Base-by-base conservation (phyloP, 2,888 invertebrate genomes). In the Phytoseiulus persimilis region DNA sequence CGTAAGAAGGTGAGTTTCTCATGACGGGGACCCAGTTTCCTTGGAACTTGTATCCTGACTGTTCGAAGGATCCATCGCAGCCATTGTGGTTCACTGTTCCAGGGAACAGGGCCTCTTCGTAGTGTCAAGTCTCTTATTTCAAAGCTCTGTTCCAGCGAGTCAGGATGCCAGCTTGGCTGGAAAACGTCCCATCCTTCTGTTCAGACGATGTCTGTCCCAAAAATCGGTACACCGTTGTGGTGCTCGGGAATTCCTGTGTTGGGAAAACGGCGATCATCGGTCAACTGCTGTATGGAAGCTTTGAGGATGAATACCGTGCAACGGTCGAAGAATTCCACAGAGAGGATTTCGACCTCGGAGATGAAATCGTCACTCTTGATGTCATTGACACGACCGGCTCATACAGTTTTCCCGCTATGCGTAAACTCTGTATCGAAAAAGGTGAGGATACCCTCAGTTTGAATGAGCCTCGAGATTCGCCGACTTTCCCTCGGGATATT, bases 241-340 rank as follows among this genome's bases (percentile, higher is more conserved):
- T 83, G 83, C 83, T 83, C 83, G 83, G 83, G 18, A 83, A 83
- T 83, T 83, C 83, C 11, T 83, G 83, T 28, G 83, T 83, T 28
- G 83, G 83, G 11, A 83, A 83, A 28, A 83, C 83, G 33, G 31
- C 83, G 32, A 83, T 83, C 83, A 83, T 83, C 9, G 31, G 33
- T 31, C 83, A 83, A 33, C 33, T 83, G 23, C 28, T 83, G 3
- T 83, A 83, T 28, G 32, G 83, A 31, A 83, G 83, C 31, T 83
- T 83, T 28, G 83, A 83, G 9, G 23, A 83, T 83, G 83, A 83
- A 31, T 33, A 83, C 28, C 83, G 83, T 33, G 83, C 83, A 32
- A 83, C 83, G 3, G 83, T 83, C 31, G 83, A 83, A 23, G 83
- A 83, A 31, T 83, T 83, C 23, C 83, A 83, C 31, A 9, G 31